Base-by-base conservation (phyloP, 1,140 invertebrate species). In the Drosophila trapezifrons region DNA sequence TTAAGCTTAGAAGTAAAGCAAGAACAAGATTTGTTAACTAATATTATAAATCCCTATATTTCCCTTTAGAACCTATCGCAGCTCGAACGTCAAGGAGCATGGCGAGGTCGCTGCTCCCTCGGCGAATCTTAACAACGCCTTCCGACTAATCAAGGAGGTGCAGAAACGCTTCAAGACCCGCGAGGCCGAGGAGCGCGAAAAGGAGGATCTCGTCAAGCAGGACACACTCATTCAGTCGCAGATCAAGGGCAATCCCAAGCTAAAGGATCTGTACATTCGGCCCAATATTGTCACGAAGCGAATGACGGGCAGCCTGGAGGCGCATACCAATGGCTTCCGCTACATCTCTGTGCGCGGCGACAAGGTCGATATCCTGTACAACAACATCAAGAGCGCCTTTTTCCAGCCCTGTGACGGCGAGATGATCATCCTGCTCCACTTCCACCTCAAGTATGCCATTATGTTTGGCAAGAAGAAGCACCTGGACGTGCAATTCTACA, bases 381-480 rank as follows among this genome's bases (percentile, higher is more conserved):
- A 99, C 93, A 99, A 99, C 92, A 99, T 99, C 73, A 99, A 99
- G 92, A 98, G 99, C 92, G 98, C 99, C 7, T 99, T 99, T 93
- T 99, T 99, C 93, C 99, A 99, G 93, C 99, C 99, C 0, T 99
- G 99, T 92, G 99, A 99, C 93, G 97, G 98, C 64, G 99, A 99
- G 94, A 99, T 99, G 98, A 99, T 99, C 56, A 99, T 99, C 91
- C 93, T 99, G 8, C 93, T 99, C 47, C 99, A 99, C 94, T 99
- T 99, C 92, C 98, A 99, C 94, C 94, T 99, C 29, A 99, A 98
- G 93, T 97, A 99, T 93, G 98, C 98, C 29, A 99, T 99, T 71
- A 97, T 99, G 96, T 99, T 99, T 94, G 98, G 98, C 69, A 99
- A 99, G 93, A 99, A 99, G 93, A 99, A 99, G 91, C 98, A 99